Evolutionary conservation across 2,113 vertebrate genomes (phyloP).

Genomic region (Amazona vittata): DNA sequence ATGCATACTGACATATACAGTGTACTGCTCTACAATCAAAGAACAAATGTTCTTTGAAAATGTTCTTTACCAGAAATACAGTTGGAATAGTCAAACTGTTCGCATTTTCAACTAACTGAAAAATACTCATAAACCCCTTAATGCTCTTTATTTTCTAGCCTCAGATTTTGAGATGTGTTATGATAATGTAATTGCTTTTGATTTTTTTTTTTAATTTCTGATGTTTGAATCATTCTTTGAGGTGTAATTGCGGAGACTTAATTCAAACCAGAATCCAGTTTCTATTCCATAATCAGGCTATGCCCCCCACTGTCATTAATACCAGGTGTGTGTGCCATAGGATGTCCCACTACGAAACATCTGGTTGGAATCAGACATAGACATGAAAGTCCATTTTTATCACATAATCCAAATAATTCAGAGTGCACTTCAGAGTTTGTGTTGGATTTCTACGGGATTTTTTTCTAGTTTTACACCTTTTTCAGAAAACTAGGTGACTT

Average conservation of each 20-base stretch:
- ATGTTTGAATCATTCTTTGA: background rate
- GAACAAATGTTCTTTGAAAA: background rate
- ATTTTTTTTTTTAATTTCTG: background rate
- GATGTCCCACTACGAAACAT: background rate
- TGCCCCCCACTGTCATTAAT: too few relatives aligned
- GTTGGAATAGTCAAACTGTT: background rate
- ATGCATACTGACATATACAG: too few relatives aligned
- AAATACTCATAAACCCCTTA: background rate
- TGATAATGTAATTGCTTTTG: background rate
- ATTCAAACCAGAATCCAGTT: background rate
- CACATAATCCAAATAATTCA: background rate
- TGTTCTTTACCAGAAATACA: background rate
- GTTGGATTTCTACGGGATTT: rapidly evolving
- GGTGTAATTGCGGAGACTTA: background rate
- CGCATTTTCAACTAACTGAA: background rate
- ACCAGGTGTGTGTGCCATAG: background rate
- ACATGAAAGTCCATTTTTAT: background rate
- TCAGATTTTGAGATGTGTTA: background rate
- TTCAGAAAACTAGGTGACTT: background rate
- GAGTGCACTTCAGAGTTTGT: background rate
- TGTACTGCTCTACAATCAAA: background rate
- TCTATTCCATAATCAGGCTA: background rate
- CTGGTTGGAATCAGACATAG: background rate
- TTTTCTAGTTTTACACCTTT: background rate
- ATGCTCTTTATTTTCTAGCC: background rate